phyloP scores from a whole-genome alignment of 2,888 invertebrate species.

The Trichogramma evanescens region DNA sequence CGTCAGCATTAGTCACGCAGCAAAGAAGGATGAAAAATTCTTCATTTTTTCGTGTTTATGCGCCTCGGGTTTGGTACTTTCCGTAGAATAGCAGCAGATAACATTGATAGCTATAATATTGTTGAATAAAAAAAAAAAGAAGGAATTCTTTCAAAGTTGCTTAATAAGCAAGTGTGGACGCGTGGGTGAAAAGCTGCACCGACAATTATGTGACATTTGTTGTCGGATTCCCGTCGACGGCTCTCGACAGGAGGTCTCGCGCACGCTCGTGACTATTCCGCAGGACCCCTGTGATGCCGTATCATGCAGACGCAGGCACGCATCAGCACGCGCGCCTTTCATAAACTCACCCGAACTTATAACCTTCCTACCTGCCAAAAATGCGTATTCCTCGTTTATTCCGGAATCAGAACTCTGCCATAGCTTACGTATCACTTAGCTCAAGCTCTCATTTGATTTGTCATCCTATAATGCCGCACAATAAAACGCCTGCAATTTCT shows the following conservation, averaged over 20 bases:
- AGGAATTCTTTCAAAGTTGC: not conserved
- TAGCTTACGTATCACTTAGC: too few relatives aligned
- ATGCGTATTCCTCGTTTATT: too few relatives aligned
- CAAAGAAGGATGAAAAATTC: not conserved
- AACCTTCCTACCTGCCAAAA: too few relatives aligned
- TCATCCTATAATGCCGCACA: too few relatives aligned
- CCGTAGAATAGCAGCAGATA: conserved; percentile 8
- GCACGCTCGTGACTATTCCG: not conserved
- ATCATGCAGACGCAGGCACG: not conserved
- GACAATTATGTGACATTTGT: conserved; percentile 43
- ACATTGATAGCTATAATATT: too few relatives aligned
- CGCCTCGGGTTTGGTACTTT: conserved; percentile 1
- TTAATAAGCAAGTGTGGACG: conserved; percentile 9
- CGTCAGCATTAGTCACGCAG: too few relatives aligned
- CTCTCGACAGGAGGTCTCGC: conserved; percentile 42
- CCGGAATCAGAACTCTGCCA: too few relatives aligned
- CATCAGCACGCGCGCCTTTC: too few relatives aligned
- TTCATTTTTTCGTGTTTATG: not conserved
- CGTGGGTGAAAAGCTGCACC: conserved; percentile 2
- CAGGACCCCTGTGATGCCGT: not conserved
- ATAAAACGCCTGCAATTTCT: too few relatives aligned
- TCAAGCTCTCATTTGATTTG: too few relatives aligned
- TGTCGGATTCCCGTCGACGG: conserved; percentile 46
- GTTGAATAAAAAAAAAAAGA: too few relatives aligned
- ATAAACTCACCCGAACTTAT: too few relatives aligned